phyloP scores from a whole-genome alignment of 1,140 invertebrate genomes.

The Hypothenemus hampei region DNA sequence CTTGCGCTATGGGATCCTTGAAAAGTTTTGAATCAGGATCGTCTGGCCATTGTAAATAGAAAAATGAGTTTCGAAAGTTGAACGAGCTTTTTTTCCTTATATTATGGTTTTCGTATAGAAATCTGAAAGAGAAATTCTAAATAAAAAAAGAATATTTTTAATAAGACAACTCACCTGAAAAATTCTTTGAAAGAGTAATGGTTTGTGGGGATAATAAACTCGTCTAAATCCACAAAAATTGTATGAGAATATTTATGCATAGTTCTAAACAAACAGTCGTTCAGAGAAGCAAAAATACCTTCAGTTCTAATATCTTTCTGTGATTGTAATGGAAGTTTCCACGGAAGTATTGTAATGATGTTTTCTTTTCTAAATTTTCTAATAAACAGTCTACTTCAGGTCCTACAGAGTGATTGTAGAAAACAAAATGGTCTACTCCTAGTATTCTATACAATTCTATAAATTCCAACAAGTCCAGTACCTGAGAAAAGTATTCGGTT shows the following conservation, averaged over 20 bases:
- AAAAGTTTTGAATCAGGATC: slow-evolving; percentile 50
- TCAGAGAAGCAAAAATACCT: slow-evolving; percentile 84
- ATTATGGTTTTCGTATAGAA: slow-evolving; percentile 44
- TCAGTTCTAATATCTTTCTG: slow-evolving; percentile 90
- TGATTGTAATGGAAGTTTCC: slow-evolving; percentile 83
- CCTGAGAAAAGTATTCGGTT: slow-evolving; percentile 52
- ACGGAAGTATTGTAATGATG: slow-evolving; percentile 75
- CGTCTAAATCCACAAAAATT: slow-evolving; percentile 84
- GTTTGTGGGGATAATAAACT: slow-evolving; percentile 79
- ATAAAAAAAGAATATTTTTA: not conserved
- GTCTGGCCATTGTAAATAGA: slow-evolving; percentile 81
- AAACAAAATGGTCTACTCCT: slow-evolving; percentile 82
- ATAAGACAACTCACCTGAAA: slow-evolving; percentile 49
- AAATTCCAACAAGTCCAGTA: slow-evolving; percentile 83
- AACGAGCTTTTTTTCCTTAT: slow-evolving; percentile 64
- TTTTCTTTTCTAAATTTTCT: slow-evolving; percentile 48
- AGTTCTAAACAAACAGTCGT: slow-evolving; percentile 88
- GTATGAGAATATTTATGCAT: slow-evolving; percentile 78
- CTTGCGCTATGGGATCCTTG: slow-evolving; percentile 50
- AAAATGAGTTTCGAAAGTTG: slow-evolving; percentile 89
- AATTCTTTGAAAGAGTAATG: slow-evolving; percentile 63
- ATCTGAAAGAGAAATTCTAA: slow-evolving; percentile 1
- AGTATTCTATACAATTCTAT: slow-evolving; percentile 83
- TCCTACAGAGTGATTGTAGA: slow-evolving; percentile 89
- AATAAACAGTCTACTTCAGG: slow-evolving; percentile 73